Percentiles rank a stretch among this genome's conserved stretches.
Evolutionary conservation across 2,113 vertebrate genomes (phyloP).

Genomic region (Poeciliopsis occidentalis): DNA sequence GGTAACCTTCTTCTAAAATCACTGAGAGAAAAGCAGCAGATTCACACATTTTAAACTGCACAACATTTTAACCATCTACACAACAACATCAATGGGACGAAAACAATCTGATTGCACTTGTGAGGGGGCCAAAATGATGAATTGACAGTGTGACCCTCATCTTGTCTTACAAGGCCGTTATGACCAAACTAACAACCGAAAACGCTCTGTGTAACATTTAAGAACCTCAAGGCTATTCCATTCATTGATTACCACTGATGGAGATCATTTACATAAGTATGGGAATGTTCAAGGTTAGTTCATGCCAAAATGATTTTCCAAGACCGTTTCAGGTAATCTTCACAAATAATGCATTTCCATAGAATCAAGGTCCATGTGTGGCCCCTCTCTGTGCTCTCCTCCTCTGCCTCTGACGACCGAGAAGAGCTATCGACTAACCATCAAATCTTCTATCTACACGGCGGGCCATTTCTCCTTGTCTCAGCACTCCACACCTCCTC

Average conservation of each 20-base stretch:
- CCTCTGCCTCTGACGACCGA: conserved; percentile 48
- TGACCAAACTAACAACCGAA: conserved; percentile 47
- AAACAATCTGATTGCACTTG: conserved; percentile 11
- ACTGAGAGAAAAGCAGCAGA: background rate
- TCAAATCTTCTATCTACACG: conserved; percentile 79
- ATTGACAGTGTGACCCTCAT: conserved; percentile 51
- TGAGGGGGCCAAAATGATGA: conserved; percentile 6
- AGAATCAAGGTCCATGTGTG: conserved; percentile 75
- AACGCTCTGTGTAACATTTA: conserved; percentile 56
- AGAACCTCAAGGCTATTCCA: conserved; percentile 66
- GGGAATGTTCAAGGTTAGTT: conserved; percentile 76
- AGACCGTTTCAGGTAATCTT: conserved; percentile 74
- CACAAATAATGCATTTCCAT: conserved; percentile 80
- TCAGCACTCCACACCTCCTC: conserved; percentile 82
- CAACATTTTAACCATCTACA: background rate
- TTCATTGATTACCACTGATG: conserved; percentile 74
- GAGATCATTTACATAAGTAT: conserved; percentile 72
- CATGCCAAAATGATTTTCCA: conserved; percentile 70
- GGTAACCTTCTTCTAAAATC: background rate
- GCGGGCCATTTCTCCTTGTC: conserved; percentile 80
- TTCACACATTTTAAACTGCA: background rate
- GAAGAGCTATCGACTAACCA: conserved; percentile 81
- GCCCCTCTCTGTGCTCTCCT: conserved; percentile 48
- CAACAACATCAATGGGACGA: background rate
- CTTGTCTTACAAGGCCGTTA: conserved; percentile 61